A percentile compares a stretch with the other conserved stretches of the same genome.
Evolutionary conservation across 2,888 invertebrate species (phyloP).

Genomic region (Melangyna quadrimaculata): DNA sequence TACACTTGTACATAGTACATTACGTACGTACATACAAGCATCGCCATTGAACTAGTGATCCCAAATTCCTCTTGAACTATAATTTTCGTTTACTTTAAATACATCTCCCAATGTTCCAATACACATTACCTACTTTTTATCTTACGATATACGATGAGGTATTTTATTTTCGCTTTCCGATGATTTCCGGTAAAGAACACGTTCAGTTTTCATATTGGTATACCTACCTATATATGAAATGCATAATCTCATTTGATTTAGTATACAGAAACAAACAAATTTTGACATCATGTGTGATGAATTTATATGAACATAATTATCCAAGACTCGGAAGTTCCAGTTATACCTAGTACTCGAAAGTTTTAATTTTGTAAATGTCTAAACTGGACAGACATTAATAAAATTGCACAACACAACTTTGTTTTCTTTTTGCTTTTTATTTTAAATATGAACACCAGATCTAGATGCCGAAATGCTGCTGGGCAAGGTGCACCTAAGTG

Average conservation of each 20-base stretch:
- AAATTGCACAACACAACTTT: slow-evolving; percentile 49
- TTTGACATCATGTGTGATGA: slow-evolving; percentile 33
- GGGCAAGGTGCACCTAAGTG: slow-evolving; percentile 48
- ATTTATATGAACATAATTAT: slow-evolving; percentile 39
- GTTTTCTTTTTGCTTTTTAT: background rate
- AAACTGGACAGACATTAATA: slow-evolving; percentile 39
- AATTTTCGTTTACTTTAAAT: no score
- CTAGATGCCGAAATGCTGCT: slow-evolving; percentile 46
- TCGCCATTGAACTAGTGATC: no score
- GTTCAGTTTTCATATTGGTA: background rate
- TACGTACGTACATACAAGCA: no score
- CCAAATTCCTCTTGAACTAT: no score
- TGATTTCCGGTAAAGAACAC: background rate
- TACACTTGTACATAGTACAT: background rate
- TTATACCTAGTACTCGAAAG: no score
- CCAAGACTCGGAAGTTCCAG: slow-evolving; percentile 50
- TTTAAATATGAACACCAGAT: slow-evolving; percentile 3
- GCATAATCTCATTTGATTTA: background rate
- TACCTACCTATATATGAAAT: no score
- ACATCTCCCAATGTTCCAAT: no score
- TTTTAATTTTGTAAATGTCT: slow-evolving; percentile 16
- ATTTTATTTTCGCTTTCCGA: background rate
- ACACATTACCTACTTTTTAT: no score
- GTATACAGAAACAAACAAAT: slow-evolving; percentile 21
- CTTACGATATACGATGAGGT: background rate